Evolutionary conservation across 2,113 vertebrate species (phyloP).

Genomic region (Oophaga pumilio): DNA sequence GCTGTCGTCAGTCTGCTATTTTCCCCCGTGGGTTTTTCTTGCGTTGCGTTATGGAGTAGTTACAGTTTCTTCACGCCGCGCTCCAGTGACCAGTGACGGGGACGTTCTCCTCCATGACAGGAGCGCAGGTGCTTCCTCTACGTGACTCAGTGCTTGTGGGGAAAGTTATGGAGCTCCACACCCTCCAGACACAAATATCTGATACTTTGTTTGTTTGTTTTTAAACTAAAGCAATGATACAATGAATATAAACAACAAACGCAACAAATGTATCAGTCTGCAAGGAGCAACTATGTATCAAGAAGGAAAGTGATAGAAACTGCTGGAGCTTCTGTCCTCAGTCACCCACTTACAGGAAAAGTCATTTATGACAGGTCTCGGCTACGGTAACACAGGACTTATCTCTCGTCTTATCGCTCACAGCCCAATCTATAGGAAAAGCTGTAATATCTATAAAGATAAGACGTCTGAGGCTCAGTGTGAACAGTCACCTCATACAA

Average conservation of each 20-base stretch:
- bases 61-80: neutral
- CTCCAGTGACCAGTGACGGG: slow-evolving; percentile 40
- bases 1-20: neutral
- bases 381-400: neutral
- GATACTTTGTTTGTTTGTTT: no score
- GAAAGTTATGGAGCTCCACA: neutral
- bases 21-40: neutral
- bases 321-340: neutral
- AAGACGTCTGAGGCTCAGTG: neutral
- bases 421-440: neutral
- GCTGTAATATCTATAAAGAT: neutral
- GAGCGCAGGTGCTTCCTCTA: slow-evolving; percentile 34
- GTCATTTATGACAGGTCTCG: neutral
- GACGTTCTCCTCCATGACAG: neutral
- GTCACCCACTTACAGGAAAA: neutral
- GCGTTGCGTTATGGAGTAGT: no score
- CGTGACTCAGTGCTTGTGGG: neutral
- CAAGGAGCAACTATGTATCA: no score
- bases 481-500: neutral
- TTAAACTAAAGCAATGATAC: no score
- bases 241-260: neutral
- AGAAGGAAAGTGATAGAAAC: neutral
- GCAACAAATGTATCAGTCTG: neutral
- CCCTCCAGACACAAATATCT: neutral
- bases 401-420: neutral